phyloP scores from a whole-genome alignment of 2,113 vertebrate species.

The Poeciliopsis prolifica region DNA sequence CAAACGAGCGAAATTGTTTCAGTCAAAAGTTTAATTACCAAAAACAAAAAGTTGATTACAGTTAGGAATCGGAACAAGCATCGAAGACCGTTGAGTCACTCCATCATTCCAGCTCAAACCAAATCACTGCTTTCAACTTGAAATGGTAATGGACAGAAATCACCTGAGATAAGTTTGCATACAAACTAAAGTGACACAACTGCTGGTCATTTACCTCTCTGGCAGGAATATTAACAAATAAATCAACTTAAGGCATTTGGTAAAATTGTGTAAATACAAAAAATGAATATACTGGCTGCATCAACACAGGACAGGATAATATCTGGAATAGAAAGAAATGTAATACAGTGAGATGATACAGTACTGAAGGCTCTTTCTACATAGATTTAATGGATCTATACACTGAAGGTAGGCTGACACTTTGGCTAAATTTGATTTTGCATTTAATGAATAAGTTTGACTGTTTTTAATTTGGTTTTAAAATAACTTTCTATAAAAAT shows the following conservation, averaged over 20 bases:
- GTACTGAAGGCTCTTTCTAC: conserved; percentile 3
- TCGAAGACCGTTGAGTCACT: background rate
- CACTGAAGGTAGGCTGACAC: background rate
- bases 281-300: conserved; percentile 10
- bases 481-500: background rate
- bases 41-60: conserved; percentile 20
- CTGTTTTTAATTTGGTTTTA: background rate
- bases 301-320: conserved; percentile 6
- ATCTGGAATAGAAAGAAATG: conserved; percentile 34
- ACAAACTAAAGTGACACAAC: conserved; percentile 57
- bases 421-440: background rate
- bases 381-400: background rate
- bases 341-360: conserved; percentile 19
- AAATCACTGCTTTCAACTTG: conserved; percentile 22
- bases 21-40: conserved; percentile 56
- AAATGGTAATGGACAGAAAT: conserved; percentile 50
- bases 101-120: conserved; percentile 43
- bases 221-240: conserved; percentile 25
- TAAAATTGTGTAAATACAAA: conserved; percentile 28
- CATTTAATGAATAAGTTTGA: background rate
- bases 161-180: conserved; percentile 77
- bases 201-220: conserved; percentile 29
- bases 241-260: conserved; percentile 66
- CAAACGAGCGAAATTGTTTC: background rate
- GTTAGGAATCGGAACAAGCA: conserved; percentile 50